Conservation (phyloP, 2,888 invertebrate genomes). For the Megastigmus dorsalis region DNA sequence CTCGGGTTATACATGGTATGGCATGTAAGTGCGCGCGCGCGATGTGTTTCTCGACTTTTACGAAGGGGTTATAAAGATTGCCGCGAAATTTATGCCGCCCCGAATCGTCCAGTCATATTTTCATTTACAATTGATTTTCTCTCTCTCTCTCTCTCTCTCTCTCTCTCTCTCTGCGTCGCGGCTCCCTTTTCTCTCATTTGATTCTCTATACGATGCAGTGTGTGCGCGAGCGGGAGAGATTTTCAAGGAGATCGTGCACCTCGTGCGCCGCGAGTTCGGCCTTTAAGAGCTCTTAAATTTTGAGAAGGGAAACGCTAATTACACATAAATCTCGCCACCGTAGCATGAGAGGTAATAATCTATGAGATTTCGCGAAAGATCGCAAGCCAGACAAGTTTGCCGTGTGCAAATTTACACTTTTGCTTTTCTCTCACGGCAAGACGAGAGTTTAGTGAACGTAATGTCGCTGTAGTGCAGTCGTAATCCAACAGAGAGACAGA, state of each 20-base stretch:
- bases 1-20: no score
- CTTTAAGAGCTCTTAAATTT: constrained; percentile 32
- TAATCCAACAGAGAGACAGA: no score
- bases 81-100: constrained; percentile 1
- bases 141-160: not conserved
- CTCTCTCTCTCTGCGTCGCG: not conserved
- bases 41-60: not conserved
- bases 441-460: no score
- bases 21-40: no score
- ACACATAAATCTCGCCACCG: constrained; percentile 8
- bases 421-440: not conserved
- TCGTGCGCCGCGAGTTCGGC: constrained; percentile 13
- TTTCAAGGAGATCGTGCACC: constrained; percentile 15
- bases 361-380: not conserved
- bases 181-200: no score
- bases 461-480: no score
- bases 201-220: no score
- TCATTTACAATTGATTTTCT: constrained; percentile 39
- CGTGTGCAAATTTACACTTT: constrained; percentile 15
- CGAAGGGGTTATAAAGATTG: constrained; percentile 20
- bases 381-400: no score
- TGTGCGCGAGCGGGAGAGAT: not conserved
- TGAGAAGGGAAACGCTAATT: constrained; percentile 29
- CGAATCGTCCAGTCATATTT: constrained; percentile 23
- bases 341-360: not conserved